Base-by-base conservation (phyloP, 2,888 invertebrate species). In the Corbicula japonica region DNA sequence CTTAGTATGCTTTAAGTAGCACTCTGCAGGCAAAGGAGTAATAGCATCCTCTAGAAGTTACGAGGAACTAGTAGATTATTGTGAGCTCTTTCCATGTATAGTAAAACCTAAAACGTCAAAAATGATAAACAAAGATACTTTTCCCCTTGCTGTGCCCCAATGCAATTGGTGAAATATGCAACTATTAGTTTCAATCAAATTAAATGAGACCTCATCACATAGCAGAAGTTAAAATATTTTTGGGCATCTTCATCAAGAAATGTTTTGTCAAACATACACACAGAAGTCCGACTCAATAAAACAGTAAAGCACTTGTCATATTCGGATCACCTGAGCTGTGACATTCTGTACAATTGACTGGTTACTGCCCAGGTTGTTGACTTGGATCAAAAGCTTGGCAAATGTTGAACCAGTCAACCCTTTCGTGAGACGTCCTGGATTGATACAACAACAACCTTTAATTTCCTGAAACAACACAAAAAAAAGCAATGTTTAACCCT, bases 381-480 rank as follows among this genome's bases (percentile, higher is more conserved):
- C 72, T 46, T 83, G 76, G 12, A 91, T 71, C 1, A 83, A 56
- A 35, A 91, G 62, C 26, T 86, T 85, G 56, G 88, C 87, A 77
- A 84, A 98, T 0, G 96, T 96, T 56, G 97, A 97, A 4, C 96
- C 96, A 32, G 95, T 95, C 15, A 94, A 93, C 35, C 96, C 96
- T 92, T 97, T 97, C 0, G 96, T 95, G 68, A 98, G 92, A 76
- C 96, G 95, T 86, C 97, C 98, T 0, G 98, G 98, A 94, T 98
- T 98, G 26, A 98, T 94, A 15, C 97, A 96, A 35, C 97, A 94
- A 87, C 96, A 96, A 1, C 96, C 96, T 87, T 96, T 95, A 26
- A 97, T 95, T 86, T 96, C 95, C 96, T 97, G 94, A 18, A 95
- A 54, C 18, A 44, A 44, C n/a, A n/a, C n/a, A n/a, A n/a, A n/a